Evolutionary conservation across 2,113 vertebrate genomes (phyloP), one percentile per base, ranked within the genome.

Genomic region (Stomatorhinus ivindoensis): DNA sequence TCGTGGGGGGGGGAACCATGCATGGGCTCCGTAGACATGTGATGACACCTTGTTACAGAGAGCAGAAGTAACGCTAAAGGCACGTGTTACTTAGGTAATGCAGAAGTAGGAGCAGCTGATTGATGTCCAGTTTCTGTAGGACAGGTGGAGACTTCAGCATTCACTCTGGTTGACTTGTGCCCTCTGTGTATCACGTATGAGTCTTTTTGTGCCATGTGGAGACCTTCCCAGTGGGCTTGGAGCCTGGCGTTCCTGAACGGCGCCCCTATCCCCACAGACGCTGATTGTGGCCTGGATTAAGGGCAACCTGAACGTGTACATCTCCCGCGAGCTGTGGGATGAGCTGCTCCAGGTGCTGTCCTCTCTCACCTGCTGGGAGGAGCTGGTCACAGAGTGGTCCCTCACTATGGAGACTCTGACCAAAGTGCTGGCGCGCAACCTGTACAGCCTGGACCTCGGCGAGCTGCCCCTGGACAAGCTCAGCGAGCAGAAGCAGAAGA

Each of bases 241-340:
- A 7, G n/a, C 8, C 0, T 13, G 15, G 5, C 13, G 1, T 61
- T 65, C 11, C 42, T 88, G 24, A 88, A 9, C 9, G 1, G 2
- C n/a, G 0, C 13, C 90, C 90, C 89, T 91, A 87, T 2, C 8
- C 7, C 90, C 24, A 76, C 94, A 99, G 98, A 99, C 98, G n/a
- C 96, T 99, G 92, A 99, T 99, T 87, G 98, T 99, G 92, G 98
- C 98, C 90, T 99, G 98, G 98, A 99, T 99, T 93, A 99, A 99
- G 94, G 98, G 97, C 27, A 99, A 99, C 89, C 95, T 99, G 89
- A 99, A 99, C 69, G 98, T 99, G 76, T 99, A 98, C 91, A 98
- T 99, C 93, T 98, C 97, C 93, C 96, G 98, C 92, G 98, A 99
- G 88, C 95, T 99, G 90, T 99, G 98, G 98, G 98, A 99, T 91